Base-by-base conservation (phyloP, 1,140 invertebrate species). In the Camponotus floridanus region DNA sequence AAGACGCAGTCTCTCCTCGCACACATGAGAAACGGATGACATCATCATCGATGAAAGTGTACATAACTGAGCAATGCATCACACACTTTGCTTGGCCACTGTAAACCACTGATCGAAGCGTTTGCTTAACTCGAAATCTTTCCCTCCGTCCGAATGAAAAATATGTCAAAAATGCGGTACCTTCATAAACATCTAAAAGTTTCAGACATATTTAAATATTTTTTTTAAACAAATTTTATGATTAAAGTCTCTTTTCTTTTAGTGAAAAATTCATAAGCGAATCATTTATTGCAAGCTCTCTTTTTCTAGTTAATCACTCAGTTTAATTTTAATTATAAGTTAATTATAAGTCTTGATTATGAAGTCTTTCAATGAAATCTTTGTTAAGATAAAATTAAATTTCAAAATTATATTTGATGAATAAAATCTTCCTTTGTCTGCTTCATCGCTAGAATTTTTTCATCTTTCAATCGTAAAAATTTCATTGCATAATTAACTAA, bases 41-140 rank as follows among this genome's bases (percentile, higher is more conserved):
- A 93, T 94, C 93, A 94, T 89, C 92, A 21, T 42, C 79, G 90
- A 94, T 92, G 93, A 94, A 93, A 94, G 92, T 93, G 88, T 90
- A 90, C 92, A 94, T 94, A 93, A 91, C 92, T 92, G 85, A 92
- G 84, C 90, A 92, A 92, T 94, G 93, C 90, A 94, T 94, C 93
- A 93, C 91, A 61, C 68, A 59, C 39, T 73, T 61, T 51, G 71
- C 45, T 18, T 21, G 45, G n/a, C 61, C 42, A 62, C 57, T 42
- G 33, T 78, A 59, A 11, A 15, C 13, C 45, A 33, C 13, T 67
- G 45, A 48, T 65, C 80, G 45, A 84, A 59, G 11, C 59, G 59
- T 33, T 31, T 70, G 42, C n/a, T 48, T 76, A 2, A 5, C 51
- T 57, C 42, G 21, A 15, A 26, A 9, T 45, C 73, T 62, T 61